Conservation (phyloP, 2,888 invertebrate species). For the Thumatha senex region DNA sequence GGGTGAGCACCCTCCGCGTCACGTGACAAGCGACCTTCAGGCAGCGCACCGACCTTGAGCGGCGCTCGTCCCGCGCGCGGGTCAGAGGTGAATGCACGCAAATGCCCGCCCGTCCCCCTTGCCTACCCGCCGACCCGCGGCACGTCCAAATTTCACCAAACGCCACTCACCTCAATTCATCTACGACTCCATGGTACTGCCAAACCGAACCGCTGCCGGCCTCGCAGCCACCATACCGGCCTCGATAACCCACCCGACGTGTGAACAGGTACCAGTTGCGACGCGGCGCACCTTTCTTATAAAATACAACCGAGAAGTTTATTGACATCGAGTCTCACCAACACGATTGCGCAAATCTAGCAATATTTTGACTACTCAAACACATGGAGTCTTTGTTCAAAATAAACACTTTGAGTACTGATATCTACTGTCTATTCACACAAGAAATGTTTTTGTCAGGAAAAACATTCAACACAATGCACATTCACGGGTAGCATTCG, state of each 20-base stretch:
- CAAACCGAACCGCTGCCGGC: slow-evolving; percentile 40
- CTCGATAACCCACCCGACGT: slow-evolving; percentile 64
- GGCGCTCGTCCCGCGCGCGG: slow-evolving; percentile 77
- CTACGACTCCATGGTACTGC: slow-evolving; percentile 62
- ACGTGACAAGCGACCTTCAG: slow-evolving; percentile 80
- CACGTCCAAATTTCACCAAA: slow-evolving; percentile 52
- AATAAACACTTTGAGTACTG: slow-evolving; percentile 55
- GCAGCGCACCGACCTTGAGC: slow-evolving; percentile 83
- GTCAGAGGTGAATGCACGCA: slow-evolving; percentile 82
- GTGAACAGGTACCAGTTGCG: slow-evolving; percentile 72
- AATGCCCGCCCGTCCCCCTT: slow-evolving; percentile 51
- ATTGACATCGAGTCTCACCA: slow-evolving; percentile 79
- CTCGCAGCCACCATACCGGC: slow-evolving; percentile 53
- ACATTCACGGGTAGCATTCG: slow-evolving; percentile 42
- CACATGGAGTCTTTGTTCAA: slow-evolving; percentile 60
- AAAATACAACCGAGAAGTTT: slow-evolving; percentile 82
- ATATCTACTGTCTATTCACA: slow-evolving; percentile 60
- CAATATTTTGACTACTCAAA: slow-evolving; percentile 50
- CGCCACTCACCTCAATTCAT: slow-evolving; percentile 69
- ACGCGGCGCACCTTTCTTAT: slow-evolving; percentile 82
- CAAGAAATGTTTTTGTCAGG: slow-evolving; percentile 61
- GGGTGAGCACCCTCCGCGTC: slow-evolving; percentile 80
- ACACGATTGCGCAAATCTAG: slow-evolving; percentile 72
- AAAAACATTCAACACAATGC: slow-evolving; percentile 75
- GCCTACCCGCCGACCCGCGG: slow-evolving; percentile 43